These are phyloP conservation scores for Platysternon megacephalum DNA, from an alignment of 2,113 vertebrate species.

Conservation along the genomic window DNA sequence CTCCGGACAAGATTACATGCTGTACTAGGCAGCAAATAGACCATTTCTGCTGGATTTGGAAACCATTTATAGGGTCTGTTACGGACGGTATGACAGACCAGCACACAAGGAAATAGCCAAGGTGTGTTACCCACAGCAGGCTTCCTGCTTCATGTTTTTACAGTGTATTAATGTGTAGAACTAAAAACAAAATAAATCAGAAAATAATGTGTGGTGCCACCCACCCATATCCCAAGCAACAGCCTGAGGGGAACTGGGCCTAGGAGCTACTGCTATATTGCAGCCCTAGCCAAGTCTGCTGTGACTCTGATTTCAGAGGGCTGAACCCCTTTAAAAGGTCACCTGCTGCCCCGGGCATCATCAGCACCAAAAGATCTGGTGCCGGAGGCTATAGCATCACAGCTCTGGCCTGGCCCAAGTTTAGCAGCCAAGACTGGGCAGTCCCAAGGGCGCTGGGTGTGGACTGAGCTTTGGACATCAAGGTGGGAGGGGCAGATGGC, in stretches of 20 bases:
- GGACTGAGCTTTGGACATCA: not conserved
- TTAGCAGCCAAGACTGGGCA: not conserved
- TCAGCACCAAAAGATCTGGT: not conserved
- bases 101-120: conserved; percentile 24
- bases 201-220: not conserved
- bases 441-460: not conserved
- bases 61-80: conserved; percentile 78
- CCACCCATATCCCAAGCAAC: not conserved
- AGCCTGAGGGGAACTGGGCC: not conserved
- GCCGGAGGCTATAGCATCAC: not conserved
- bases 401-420: not conserved
- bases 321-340: not conserved
- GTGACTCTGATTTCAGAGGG: not conserved
- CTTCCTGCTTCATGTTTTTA: not conserved
- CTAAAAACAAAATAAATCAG: conserved; percentile 45
- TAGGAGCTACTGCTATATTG: not conserved
- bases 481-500: not conserved
- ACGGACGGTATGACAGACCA: conserved; percentile 65
- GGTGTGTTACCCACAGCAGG: not conserved
- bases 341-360: not conserved
- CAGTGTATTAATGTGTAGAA: conserved; percentile 54
- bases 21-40: conserved; percentile 84
- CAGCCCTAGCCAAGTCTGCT: not conserved
- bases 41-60: conserved; percentile 80
- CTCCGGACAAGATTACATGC: conserved; percentile 82